Base-by-base conservation (phyloP, 2,888 invertebrate species). In the Drosophila percnosoma region DNA sequence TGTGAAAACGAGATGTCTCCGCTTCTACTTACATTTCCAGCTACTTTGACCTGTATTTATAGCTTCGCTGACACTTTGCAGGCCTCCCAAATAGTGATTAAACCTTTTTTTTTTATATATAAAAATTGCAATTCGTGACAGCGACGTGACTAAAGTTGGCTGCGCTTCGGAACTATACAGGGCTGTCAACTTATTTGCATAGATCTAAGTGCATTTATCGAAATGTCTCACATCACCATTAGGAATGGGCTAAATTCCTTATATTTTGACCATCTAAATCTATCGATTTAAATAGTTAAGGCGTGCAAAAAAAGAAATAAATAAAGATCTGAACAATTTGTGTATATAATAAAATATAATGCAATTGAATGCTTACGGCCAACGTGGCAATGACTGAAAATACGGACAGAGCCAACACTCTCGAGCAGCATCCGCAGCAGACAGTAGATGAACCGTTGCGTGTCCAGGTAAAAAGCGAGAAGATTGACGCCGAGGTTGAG, bases 401-500 rank as follows among this genome's bases (percentile, higher is more conserved):
- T 11, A 62, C 73, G 48, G 77, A 76, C 33, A 48, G 52, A 42
- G 60, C 29, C 8, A 63, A 51, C 33, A 53, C 48, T 45, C 68
- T 83, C 38, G 73, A 87, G 40, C 62, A 59, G 33, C 61, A 80
- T 33, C 45, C 57, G 24, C 64, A 58, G 21, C 63, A 78, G 45
- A 36, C 62, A 18, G 51, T 11, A 38, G 55, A 51, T n/a, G 53
- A 54, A 15, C 24, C 42, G 18, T 8, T 57, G 21, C 34, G 29
- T 36, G 36, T 61, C 15, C 60, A 29, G 38, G 87, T 93, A 24
- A 93, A 93, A 75, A 64, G 87, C 61, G 93, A 93, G 81, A 91
- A 87, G 85, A 67, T 91, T 48, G 93, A 92, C 68, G 82, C 79
- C 11, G 92, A 92, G 73, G 80, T 92, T 24, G 91, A 92, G 53